Base-by-base conservation (phyloP, 2,797 vertebrate genomes). In the Malurus splendens region DNA sequence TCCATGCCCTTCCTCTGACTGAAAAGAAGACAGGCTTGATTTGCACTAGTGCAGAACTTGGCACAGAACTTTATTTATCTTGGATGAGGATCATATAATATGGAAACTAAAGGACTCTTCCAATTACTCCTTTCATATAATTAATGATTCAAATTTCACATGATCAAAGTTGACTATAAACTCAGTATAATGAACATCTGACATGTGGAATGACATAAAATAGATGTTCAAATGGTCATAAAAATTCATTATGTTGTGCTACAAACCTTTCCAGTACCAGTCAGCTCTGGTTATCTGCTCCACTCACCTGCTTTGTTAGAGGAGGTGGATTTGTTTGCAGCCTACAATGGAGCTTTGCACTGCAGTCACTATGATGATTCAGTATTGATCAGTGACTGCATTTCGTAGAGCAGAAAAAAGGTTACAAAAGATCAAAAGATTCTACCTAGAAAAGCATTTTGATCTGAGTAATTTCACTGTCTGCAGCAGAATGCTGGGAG, bases 351-450 rank as follows among this genome's bases (percentile, higher is more conserved):
- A 71, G 57, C 59, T 67, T 65, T 45, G 54, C 54, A 52, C 13
- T 84, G 59, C n/a, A 84, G 66, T 33, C 55, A 72, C 64, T 50
- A 45, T 39, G 28, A 67, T 42, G 60, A 78, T 71, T 84, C 62
- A 45, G 9, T 62, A 71, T 66, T 71, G 61, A 83, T 62, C 73
- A 83, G 38, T 52, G 44, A 60, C 70, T 87, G 28, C 18, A 71
- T 32, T 90, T 59, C 74, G 38, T 48, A 74, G n/a, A 70, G 54
- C 56, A 52, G 56, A 59, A 65, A 67, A 82, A 79, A 56, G 30
- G 68, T 68, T 86, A 80, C 36, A 76, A 81, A 84, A 75, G 55
- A 89, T 82, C 42, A 85, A 89, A 87, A 36, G 18, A 56, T 54
- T 71, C 54, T 59, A 68, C n/a, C n/a, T 19, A 75, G 62, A 66